A percentile compares a stretch with the other conserved stretches of the same genome.
These are phyloP conservation scores for Pachypsylla venusta DNA, from an alignment of 1,140 invertebrate species.

Conservation along the genomic window DNA sequence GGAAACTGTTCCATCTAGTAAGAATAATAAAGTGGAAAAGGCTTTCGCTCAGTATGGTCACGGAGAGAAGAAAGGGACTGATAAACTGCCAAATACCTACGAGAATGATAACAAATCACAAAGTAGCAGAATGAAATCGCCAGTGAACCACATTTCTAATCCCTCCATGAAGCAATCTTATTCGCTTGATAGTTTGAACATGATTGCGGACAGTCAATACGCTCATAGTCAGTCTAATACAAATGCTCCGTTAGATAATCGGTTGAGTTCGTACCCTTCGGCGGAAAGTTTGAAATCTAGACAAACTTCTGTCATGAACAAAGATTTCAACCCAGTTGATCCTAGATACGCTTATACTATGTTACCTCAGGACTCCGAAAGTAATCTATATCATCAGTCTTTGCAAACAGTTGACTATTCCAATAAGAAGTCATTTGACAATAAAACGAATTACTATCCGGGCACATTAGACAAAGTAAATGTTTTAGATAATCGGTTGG, in stretches of 20 bases:
- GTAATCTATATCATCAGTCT: constrained; percentile 1
- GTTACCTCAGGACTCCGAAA: too few relatives aligned
- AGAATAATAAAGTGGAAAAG: background rate
- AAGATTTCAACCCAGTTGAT: background rate
- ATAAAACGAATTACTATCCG: background rate
- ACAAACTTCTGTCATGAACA: background rate
- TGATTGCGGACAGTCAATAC: background rate
- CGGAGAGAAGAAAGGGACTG: background rate
- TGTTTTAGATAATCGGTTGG: background rate
- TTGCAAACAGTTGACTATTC: background rate
- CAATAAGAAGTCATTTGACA: too few relatives aligned
- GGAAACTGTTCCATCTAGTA: background rate
- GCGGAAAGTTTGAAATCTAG: background rate
- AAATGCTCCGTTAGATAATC: background rate
- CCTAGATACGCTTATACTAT: constrained; percentile 1
- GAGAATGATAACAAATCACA: background rate
- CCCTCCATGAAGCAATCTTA: constrained; percentile 8
- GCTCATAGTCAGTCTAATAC: background rate
- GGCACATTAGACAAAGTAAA: background rate
- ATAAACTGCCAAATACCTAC: background rate
- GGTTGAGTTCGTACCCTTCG: background rate
- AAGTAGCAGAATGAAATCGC: background rate
- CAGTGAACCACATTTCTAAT: background rate
- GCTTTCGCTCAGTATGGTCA: background rate
- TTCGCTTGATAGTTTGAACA: background rate